These are phyloP conservation scores for Enoplolaimus lenunculus DNA, from an alignment of 2,888 invertebrate genomes.

Conservation along the genomic window DNA sequence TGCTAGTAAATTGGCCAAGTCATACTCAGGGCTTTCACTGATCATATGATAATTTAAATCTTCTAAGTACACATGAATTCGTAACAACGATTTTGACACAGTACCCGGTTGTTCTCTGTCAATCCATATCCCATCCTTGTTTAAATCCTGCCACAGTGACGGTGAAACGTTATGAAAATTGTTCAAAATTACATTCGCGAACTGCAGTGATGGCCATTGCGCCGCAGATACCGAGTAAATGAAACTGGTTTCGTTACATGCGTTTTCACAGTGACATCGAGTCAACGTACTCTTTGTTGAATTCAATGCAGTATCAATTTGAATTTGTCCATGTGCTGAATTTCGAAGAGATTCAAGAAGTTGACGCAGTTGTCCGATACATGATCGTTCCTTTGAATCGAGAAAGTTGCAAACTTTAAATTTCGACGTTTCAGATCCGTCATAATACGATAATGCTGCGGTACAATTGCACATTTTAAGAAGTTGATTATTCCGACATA, in stretches of 20 bases:
- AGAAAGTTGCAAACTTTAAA: neutral
- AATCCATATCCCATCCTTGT: neutral
- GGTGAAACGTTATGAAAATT: neutral
- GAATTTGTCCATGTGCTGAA: neutral
- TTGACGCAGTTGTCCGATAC: constrained; percentile 1
- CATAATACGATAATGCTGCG: neutral
- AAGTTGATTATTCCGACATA: neutral
- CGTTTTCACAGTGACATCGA: neutral
- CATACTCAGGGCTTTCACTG: constrained; percentile 7
- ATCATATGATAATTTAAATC: neutral
- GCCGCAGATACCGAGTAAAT: neutral
- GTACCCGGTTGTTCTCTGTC: too few species aligned
- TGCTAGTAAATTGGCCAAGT: neutral
- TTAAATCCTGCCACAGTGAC: neutral
- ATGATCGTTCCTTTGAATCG: neutral
- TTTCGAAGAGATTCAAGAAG: neutral
- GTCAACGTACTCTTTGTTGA: neutral
- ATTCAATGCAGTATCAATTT: neutral
- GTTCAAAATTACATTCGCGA: neutral
- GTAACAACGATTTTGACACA: too few species aligned
- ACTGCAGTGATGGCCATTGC: neutral
- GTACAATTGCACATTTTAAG: neutral
- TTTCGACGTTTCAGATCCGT: neutral
- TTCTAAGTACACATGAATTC: constrained; percentile 9
- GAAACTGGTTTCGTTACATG: neutral